phyloP scores from a whole-genome alignment of 2,888 invertebrate species.

The Tenthredo distinguenda region DNA sequence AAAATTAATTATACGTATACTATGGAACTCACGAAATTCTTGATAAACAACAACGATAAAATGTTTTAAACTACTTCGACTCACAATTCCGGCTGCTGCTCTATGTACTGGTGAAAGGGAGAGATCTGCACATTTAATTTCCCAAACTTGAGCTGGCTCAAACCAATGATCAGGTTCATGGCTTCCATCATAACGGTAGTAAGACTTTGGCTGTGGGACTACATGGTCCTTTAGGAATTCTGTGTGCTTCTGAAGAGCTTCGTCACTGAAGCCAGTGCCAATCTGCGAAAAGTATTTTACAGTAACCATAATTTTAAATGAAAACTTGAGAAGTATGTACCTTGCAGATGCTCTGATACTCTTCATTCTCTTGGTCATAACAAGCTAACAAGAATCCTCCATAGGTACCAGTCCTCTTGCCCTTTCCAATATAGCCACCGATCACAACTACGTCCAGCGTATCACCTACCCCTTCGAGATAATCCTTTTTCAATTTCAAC shows the following conservation, averaged over 20 bases:
- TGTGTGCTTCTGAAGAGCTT: conserved; percentile 88
- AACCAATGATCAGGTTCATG: conserved; percentile 95
- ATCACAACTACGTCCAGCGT: conserved; percentile 97
- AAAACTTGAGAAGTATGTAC: conserved; percentile 78
- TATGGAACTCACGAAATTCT: no score
- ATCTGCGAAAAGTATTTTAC: conserved; percentile 79
- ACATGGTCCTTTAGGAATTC: conserved; percentile 87
- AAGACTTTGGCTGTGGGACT: conserved; percentile 87
- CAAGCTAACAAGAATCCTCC: conserved; percentile 98
- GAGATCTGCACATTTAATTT: conserved; percentile 98
- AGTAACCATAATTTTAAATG: background rate
- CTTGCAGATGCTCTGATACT: conserved; percentile 96
- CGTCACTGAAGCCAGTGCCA: conserved; percentile 97
- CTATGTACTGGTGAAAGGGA: conserved; percentile 96
- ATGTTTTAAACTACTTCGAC: conserved; percentile 66
- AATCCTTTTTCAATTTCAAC: conserved; percentile 98
- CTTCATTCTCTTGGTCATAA: conserved; percentile 93
- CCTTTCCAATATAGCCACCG: conserved; percentile 95
- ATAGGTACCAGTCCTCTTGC: conserved; percentile 94
- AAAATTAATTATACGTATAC: background rate
- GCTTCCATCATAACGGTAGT: conserved; percentile 88
- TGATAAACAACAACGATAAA: conserved; percentile 2
- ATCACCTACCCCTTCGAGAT: conserved; percentile 97
- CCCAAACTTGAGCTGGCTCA: conserved; percentile 93
- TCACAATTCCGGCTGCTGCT: conserved; percentile 91